A percentile compares a stretch with the other conserved stretches of the same genome.
Evolutionary conservation across 2,888 invertebrate species (phyloP).

Genomic region (Yponomeuta malinellus): DNA sequence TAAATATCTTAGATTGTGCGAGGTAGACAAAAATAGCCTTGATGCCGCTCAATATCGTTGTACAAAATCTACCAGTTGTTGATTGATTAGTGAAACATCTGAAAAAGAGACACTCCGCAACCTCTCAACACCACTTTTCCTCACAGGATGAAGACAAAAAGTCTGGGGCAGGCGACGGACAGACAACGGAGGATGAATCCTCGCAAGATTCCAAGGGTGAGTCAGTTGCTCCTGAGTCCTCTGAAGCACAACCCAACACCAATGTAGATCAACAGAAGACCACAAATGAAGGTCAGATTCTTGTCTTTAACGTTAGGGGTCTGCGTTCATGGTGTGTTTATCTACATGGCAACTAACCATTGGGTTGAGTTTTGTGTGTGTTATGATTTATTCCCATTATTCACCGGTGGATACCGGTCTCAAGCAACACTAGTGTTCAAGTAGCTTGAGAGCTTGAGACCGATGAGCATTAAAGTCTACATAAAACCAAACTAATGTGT

Average conservation of each 20-base stretch:
- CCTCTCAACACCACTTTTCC: neutral
- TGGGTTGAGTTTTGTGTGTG: slow-evolving; percentile 29
- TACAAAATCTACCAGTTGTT: no score
- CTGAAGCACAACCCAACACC: slow-evolving; percentile 29
- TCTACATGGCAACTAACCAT: slow-evolving; percentile 64
- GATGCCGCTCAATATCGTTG: no score
- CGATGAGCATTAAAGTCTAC: neutral
- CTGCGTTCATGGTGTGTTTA: slow-evolving; percentile 42
- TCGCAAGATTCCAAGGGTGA: slow-evolving; percentile 74
- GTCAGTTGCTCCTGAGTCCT: slow-evolving; percentile 33
- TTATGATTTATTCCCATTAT: slow-evolving; percentile 19
- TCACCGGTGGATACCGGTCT: neutral
- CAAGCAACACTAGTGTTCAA: no score
- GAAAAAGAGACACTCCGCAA: no score
- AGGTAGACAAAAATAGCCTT: no score
- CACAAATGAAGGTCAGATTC: slow-evolving; percentile 9
- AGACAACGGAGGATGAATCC: slow-evolving; percentile 71
- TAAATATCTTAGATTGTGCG: no score
- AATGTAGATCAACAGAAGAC: slow-evolving; percentile 57
- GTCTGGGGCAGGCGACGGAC: slow-evolving; percentile 62
- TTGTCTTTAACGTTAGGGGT: slow-evolving; percentile 18
- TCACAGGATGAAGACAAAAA: slow-evolving; percentile 71
- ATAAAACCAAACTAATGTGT: neutral
- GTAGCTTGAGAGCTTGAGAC: neutral
- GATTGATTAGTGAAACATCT: no score